Conservation (phyloP, 2,888 invertebrate species). For the Andrena camellia region DNA sequence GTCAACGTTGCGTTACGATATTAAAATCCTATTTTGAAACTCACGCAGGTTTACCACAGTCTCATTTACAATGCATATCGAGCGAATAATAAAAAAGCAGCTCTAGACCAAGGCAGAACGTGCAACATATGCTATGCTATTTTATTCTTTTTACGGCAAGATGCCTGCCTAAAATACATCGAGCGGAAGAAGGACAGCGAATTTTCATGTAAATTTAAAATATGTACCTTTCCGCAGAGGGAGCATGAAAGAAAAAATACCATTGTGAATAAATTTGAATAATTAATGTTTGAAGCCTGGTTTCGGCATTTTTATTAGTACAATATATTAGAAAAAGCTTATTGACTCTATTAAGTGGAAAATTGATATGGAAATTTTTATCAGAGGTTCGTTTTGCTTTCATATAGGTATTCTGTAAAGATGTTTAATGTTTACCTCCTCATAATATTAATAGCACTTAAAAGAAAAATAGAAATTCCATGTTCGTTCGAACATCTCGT, state of each 20-base stretch:
- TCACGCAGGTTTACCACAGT: conserved; percentile 74
- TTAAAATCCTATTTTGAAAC: conserved; percentile 74
- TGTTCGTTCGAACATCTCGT: too few species aligned
- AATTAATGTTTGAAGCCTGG: neutral
- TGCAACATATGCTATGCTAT: conserved; percentile 67
- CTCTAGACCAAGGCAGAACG: conserved; percentile 70
- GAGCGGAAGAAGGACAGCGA: conserved; percentile 64
- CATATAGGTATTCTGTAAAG: too few species aligned
- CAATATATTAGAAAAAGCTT: neutral
- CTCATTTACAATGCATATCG: conserved; percentile 81
- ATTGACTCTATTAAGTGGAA: too few species aligned
- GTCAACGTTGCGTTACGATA: conserved; percentile 64
- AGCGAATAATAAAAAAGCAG: conserved; percentile 69
- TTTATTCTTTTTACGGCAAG: conserved; percentile 58
- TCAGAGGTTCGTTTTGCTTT: too few species aligned
- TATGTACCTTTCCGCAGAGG: conserved; percentile 56
- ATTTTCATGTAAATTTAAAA: conserved; percentile 76
- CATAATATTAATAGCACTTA: too few species aligned
- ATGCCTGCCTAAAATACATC: conserved; percentile 72
- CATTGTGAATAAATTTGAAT: neutral
- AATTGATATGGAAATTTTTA: too few species aligned
- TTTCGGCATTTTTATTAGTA: neutral
- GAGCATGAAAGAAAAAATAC: neutral
- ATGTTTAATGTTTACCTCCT: too few species aligned
- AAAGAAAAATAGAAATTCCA: too few species aligned